Conservation (phyloP, 92 coral and sea anemone genomes). For the Actinostola sp. region DNA sequence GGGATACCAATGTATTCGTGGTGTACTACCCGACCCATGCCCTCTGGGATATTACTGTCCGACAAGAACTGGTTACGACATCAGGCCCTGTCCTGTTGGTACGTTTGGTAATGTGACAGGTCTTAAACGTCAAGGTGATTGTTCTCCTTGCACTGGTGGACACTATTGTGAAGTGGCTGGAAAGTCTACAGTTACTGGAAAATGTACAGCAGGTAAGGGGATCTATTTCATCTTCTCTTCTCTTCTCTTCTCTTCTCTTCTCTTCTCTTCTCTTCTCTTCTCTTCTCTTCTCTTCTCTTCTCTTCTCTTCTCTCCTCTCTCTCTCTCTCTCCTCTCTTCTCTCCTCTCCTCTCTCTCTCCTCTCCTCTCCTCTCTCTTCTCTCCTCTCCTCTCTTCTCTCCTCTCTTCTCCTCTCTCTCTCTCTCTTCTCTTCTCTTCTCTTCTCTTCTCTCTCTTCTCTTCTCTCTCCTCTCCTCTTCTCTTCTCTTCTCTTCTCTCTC, state of each 20-base stretch:
- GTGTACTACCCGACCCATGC: conserved; percentile 87
- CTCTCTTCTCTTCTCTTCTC: too few species aligned
- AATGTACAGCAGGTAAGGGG: conserved; percentile 78
- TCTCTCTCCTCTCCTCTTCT: too few species aligned
- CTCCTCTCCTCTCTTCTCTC: too few species aligned
- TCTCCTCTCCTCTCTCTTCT: too few species aligned
- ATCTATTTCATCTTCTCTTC: neutral
- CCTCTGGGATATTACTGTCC: conserved; percentile 98
- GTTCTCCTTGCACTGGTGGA: conserved; percentile 90
- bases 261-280: neutral
- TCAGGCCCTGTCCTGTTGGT: conserved; percentile 92
- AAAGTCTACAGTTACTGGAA: conserved; percentile 74
- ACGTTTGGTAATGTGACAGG: conserved; percentile 85
- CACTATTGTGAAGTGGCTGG: conserved; percentile 86
- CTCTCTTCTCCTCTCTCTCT: too few species aligned
- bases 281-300: neutral
- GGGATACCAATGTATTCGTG: conserved; percentile 86
- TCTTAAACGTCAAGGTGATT: conserved; percentile 65
- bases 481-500: too few species aligned
- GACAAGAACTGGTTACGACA: conserved; percentile 82
- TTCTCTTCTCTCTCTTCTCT: too few species aligned
- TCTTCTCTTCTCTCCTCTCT: neutral
- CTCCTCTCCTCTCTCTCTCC: too few species aligned
- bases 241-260: neutral
- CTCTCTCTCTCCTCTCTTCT: too few species aligned